A percentile compares a stretch with the other conserved stretches of the same genome.
Evolutionary conservation across 2,113 vertebrate species (phyloP).

Genomic region (Gymnobelideus leadbeateri): DNA sequence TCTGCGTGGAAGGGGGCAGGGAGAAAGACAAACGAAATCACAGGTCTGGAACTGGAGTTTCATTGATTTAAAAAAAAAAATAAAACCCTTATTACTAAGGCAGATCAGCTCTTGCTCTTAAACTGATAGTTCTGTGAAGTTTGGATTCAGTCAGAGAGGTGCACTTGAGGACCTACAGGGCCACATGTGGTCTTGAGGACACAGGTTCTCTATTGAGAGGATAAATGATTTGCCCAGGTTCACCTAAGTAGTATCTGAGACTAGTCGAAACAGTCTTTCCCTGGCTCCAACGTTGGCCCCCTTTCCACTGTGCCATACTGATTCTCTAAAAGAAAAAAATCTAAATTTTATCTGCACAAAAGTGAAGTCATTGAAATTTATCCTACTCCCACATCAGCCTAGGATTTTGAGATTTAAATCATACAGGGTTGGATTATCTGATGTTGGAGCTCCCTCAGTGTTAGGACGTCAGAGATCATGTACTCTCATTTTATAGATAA

Average conservation of each 20-base stretch:
- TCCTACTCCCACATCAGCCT: background rate
- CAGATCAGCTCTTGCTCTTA: background rate
- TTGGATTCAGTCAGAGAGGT: too few species aligned
- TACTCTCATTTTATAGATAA: background rate
- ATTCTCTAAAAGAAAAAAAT: background rate
- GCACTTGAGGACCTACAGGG: too few species aligned
- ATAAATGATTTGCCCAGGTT: background rate
- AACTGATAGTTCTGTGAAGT: background rate
- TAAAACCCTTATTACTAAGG: background rate
- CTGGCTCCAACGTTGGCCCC: background rate
- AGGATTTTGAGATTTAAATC: background rate
- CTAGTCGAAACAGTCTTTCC: background rate
- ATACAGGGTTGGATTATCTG: background rate
- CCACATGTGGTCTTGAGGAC: too few species aligned
- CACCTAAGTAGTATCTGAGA: background rate
- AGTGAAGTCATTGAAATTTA: background rate
- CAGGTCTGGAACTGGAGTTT: background rate
- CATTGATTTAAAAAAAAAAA: background rate
- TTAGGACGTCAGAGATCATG: background rate
- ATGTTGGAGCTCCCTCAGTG: background rate
- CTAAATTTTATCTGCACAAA: background rate
- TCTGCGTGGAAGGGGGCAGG: background rate
- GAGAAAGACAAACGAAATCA: background rate
- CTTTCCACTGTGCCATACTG: background rate
- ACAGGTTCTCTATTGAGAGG: background rate